A percentile compares a stretch with the other conserved stretches of the same genome.
phyloP scores from a whole-genome alignment of 2,888 invertebrate species.

The Torymus auratus region DNA sequence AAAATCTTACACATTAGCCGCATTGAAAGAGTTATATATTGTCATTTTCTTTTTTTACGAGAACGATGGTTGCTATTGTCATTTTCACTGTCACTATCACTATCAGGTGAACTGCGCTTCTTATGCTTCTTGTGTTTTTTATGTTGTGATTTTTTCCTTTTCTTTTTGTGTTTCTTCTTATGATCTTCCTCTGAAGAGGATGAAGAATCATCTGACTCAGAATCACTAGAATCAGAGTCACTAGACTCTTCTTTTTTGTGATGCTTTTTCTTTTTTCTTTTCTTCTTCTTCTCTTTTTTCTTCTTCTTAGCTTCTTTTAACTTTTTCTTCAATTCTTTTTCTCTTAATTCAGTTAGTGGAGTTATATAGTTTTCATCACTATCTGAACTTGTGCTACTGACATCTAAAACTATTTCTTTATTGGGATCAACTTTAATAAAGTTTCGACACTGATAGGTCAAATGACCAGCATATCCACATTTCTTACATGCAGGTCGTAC shows the following conservation, averaged over 20 bases:
- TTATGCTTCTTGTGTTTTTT: slow-evolving; percentile 75
- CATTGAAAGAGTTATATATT: not conserved
- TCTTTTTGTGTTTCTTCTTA: slow-evolving; percentile 66
- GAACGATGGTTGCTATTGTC: slow-evolving; percentile 17
- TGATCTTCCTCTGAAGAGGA: slow-evolving; percentile 62
- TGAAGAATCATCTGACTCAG: slow-evolving; percentile 64
- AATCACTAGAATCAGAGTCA: slow-evolving; percentile 63
- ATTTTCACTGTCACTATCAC: slow-evolving; percentile 46
- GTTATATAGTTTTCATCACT: slow-evolving; percentile 89
- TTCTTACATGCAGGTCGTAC: slow-evolving; percentile 94
- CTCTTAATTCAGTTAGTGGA: slow-evolving; percentile 87
- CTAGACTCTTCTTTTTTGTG: slow-evolving; percentile 67
- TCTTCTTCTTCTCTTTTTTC: slow-evolving; percentile 79
- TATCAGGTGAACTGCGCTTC: slow-evolving; percentile 66
- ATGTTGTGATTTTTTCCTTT: slow-evolving; percentile 71
- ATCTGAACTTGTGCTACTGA: slow-evolving; percentile 96
- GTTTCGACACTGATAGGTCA: slow-evolving; percentile 97
- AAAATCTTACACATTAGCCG: no score
- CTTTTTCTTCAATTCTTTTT: slow-evolving; percentile 86
- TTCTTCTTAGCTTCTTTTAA: slow-evolving; percentile 81
- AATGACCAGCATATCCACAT: slow-evolving; percentile 96
- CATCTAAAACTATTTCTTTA: slow-evolving; percentile 94
- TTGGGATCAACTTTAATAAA: slow-evolving; percentile 96
- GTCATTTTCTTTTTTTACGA: slow-evolving; percentile 35
- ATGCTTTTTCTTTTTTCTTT: slow-evolving; percentile 74